Conservation (phyloP, 1,140 invertebrate genomes). For the Arion vulgaris region DNA sequence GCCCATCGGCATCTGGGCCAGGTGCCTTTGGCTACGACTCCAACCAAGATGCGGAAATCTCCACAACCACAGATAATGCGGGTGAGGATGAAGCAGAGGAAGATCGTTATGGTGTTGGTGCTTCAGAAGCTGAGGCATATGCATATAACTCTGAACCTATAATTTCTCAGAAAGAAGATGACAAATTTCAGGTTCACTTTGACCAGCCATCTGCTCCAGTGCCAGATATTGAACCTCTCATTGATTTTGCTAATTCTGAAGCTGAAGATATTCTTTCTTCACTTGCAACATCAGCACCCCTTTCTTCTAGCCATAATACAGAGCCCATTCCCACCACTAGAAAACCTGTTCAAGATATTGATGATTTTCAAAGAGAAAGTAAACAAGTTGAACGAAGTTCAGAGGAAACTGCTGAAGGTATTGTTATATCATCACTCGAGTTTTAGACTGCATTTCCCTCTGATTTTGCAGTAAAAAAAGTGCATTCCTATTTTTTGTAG, state of each 20-base stretch:
- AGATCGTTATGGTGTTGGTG: slow-evolving; percentile 56
- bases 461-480: no score
- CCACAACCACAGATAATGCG: slow-evolving; percentile 49
- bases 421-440: neutral
- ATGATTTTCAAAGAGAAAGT: slow-evolving; percentile 6
- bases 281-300: slow-evolving; percentile 4
- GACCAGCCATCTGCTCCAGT: slow-evolving; percentile 48
- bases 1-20: neutral
- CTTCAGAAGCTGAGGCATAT: slow-evolving; percentile 47
- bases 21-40: slow-evolving; percentile 26
- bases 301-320: slow-evolving; percentile 9
- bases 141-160: slow-evolving; percentile 43
- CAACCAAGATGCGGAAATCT: slow-evolving; percentile 56
- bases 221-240: slow-evolving; percentile 43
- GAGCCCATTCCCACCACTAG: slow-evolving; percentile 22
- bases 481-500: no score
- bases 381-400: slow-evolving; percentile 18
- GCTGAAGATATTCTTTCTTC: slow-evolving; percentile 9
- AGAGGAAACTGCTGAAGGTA: slow-evolving; percentile 4
- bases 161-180: slow-evolving; percentile 49
- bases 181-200: slow-evolving; percentile 2
- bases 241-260: slow-evolving; percentile 33
- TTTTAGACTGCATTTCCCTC: slow-evolving; percentile 9
- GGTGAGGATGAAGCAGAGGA: slow-evolving; percentile 57
- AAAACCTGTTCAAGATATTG: neutral